phyloP scores from a whole-genome alignment of 2,797 vertebrate genomes.

The Falco rusticolus region DNA sequence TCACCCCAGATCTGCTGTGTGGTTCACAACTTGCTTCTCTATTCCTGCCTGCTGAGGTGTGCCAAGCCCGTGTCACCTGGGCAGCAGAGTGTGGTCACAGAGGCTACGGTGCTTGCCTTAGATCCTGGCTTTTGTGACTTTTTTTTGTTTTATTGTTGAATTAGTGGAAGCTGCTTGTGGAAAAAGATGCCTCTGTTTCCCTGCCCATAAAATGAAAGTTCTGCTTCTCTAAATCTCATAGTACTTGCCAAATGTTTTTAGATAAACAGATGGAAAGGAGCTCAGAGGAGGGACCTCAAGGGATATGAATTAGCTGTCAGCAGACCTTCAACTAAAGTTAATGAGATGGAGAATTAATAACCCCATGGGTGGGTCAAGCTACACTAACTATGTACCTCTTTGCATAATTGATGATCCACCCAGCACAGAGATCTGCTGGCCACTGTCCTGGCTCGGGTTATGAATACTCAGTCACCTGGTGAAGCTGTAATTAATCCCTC shows the following conservation, averaged over 20 bases:
- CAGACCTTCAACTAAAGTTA: not conserved
- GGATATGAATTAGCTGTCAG: not conserved
- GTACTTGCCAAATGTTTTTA: not conserved
- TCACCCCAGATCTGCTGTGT: not conserved
- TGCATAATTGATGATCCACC: conserved; percentile 56
- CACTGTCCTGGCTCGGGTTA: not conserved
- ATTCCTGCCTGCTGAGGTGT: not conserved
- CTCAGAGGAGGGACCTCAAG: not conserved
- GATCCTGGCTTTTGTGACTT: not conserved
- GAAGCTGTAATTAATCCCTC: conserved; percentile 62
- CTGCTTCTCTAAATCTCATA: not conserved
- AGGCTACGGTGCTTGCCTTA: not conserved
- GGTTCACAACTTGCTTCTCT: not conserved
- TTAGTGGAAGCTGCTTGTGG: not conserved
- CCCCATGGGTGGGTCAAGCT: not conserved
- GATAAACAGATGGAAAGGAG: not conserved
- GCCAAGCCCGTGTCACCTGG: not conserved
- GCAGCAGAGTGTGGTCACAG: rapidly evolving
- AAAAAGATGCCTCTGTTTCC: not conserved
- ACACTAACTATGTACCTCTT: not conserved
- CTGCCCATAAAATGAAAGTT: not conserved
- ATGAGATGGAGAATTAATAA: conserved; percentile 28
- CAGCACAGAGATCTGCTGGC: not conserved
- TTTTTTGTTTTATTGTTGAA: not conserved
- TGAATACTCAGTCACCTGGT: conserved; percentile 29